phyloP scores from a whole-genome alignment of 2,113 vertebrate genomes.

The Verasper variegatus region DNA sequence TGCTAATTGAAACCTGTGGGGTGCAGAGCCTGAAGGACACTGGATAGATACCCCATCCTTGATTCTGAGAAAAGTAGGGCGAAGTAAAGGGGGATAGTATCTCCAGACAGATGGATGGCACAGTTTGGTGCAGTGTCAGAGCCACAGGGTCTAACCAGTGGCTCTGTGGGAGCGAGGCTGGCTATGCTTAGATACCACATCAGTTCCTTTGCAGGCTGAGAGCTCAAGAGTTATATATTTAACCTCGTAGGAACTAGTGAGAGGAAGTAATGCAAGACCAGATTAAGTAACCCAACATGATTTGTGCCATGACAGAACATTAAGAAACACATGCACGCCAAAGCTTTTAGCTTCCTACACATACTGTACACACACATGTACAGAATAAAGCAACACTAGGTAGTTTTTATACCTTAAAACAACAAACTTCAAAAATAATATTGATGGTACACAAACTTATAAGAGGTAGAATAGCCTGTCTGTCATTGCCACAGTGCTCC shows the following conservation, averaged over 20 bases:
- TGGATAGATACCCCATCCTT: constrained; percentile 8
- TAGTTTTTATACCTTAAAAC: no score
- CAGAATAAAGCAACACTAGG: no score
- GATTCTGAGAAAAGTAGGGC: constrained; percentile 37
- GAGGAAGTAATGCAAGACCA: constrained; percentile 62
- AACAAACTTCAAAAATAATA: no score
- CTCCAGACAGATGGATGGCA: constrained; percentile 52
- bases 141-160: constrained; percentile 25
- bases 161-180: not conserved
- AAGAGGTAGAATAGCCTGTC: no score
- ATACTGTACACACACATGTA: not conserved
- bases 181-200: constrained; percentile 32
- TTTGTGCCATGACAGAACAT: constrained; percentile 32
- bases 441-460: not conserved
- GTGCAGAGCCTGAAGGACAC: constrained; percentile 51
- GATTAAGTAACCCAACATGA: constrained; percentile 39
- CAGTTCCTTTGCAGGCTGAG: constrained; percentile 33
- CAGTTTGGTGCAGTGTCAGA: not conserved
- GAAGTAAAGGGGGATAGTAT: constrained; percentile 19
- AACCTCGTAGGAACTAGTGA: constrained; percentile 54
- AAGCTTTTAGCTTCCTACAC: constrained; percentile 14
- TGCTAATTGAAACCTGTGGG: constrained; percentile 71
- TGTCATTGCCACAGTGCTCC: no score
- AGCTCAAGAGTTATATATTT: constrained; percentile 58
- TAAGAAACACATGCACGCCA: constrained; percentile 19